A percentile compares a stretch with the other conserved stretches of the same genome.
Conservation (phyloP, 2,888 invertebrate species). For the Adelognathus sp. region DNA sequence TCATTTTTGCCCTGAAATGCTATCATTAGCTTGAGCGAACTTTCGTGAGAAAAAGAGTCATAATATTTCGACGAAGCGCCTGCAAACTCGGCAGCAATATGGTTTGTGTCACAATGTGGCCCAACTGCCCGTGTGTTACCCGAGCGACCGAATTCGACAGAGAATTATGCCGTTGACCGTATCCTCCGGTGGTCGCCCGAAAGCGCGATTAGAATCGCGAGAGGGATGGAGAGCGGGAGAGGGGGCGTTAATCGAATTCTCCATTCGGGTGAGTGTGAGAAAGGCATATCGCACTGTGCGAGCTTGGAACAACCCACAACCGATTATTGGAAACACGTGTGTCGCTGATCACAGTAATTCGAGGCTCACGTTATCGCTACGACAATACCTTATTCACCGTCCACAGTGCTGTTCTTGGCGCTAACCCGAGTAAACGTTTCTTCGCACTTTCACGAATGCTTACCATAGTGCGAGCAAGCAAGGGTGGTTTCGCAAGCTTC, state of each 20-base stretch:
- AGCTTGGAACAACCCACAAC: conserved; percentile 1
- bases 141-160: conserved; percentile 6
- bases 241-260: conserved; percentile 50
- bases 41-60: no score
- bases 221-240: neutral
- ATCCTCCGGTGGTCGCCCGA: conserved; percentile 9
- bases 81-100: neutral
- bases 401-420: conserved; percentile 30
- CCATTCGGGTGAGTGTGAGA: conserved; percentile 15
- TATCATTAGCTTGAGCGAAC: no score
- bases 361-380: conserved; percentile 46
- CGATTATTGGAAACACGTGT: conserved; percentile 60
- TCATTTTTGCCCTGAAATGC: no score
- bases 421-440: conserved; percentile 24
- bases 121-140: neutral
- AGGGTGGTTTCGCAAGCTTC: neutral
- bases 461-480: neutral
- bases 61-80: neutral
- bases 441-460: neutral
- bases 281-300: conserved; percentile 26
- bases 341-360: conserved; percentile 42
- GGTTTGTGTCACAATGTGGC: neutral
- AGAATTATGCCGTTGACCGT: neutral
- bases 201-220: conserved; percentile 43
- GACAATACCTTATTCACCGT: neutral